phyloP scores from a whole-genome alignment of 2,113 vertebrate genomes.

The Motacilla alba region DNA sequence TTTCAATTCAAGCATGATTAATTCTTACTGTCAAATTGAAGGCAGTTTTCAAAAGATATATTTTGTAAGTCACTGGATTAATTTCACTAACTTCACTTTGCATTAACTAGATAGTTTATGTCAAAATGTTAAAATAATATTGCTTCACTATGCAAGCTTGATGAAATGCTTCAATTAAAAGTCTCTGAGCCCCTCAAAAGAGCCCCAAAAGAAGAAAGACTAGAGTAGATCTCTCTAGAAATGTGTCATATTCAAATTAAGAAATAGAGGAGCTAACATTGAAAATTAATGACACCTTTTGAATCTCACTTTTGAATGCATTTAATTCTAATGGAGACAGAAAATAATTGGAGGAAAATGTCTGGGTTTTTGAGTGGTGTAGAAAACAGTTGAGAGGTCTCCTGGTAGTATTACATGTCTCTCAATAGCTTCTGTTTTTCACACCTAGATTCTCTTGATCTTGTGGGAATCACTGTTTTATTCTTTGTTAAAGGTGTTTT shows the following conservation, averaged over 20 bases:
- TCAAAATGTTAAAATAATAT: constrained; percentile 3
- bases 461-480: neutral
- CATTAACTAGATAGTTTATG: neutral
- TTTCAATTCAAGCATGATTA: neutral
- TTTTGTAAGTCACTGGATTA: neutral
- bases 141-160: neutral
- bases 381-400: neutral
- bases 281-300: neutral
- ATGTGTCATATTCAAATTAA: neutral
- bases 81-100: neutral
- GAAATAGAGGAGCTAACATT: neutral
- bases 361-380: neutral
- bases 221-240: neutral
- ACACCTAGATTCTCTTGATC: neutral
- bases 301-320: neutral
- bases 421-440: neutral
- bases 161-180: neutral
- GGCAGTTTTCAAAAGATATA: neutral
- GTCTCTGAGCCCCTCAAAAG: neutral
- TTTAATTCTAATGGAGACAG: neutral
- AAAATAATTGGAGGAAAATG: neutral
- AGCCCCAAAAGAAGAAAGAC: neutral
- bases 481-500: neutral
- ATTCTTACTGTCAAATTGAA: neutral
- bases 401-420: neutral